Evolutionary conservation across 1,140 invertebrate genomes (phyloP).

Genomic region (Drosophila ogumai): DNA sequence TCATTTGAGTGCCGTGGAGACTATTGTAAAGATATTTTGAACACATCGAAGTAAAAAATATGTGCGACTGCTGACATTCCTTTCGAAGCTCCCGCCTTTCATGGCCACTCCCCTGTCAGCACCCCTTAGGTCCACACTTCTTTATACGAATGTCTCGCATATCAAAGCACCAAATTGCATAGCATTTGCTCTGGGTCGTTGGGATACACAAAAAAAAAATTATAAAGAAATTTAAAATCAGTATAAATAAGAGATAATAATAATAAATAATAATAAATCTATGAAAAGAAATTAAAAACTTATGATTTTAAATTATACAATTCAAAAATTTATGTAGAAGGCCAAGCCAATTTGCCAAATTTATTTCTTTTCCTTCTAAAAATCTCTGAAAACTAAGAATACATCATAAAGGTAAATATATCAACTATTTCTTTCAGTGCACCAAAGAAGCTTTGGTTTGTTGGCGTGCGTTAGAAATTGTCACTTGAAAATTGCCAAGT

Average conservation of each 20-base stretch:
- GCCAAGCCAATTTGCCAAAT: neutral
- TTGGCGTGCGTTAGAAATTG: slow-evolving; percentile 64
- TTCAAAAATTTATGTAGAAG: too few relatives aligned
- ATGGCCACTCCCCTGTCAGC: neutral
- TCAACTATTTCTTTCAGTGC: neutral
- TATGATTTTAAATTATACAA: too few relatives aligned
- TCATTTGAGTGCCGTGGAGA: slow-evolving; percentile 68
- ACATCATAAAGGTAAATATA: too few relatives aligned
- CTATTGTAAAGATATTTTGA: slow-evolving; percentile 72
- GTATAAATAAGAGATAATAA: neutral
- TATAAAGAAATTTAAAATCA: neutral
- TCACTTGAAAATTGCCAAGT: slow-evolving; percentile 76
- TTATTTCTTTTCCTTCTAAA: neutral
- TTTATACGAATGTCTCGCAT: slow-evolving; percentile 27
- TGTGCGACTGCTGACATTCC: slow-evolving; percentile 47
- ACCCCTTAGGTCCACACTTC: neutral
- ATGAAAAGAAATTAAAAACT: too few relatives aligned
- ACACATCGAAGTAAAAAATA: slow-evolving; percentile 58
- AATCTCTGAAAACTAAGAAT: neutral
- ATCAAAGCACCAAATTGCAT: slow-evolving; percentile 61
- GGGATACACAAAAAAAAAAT: neutral
- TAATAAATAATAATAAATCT: neutral
- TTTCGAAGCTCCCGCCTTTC: slow-evolving; percentile 1
- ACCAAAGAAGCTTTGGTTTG: slow-evolving; percentile 37
- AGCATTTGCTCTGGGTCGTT: slow-evolving; percentile 35